Evolutionary conservation across 2,797 vertebrate species (phyloP), one percentile per base, ranked within the genome.

Genomic region (Crocidura indochinensis): DNA sequence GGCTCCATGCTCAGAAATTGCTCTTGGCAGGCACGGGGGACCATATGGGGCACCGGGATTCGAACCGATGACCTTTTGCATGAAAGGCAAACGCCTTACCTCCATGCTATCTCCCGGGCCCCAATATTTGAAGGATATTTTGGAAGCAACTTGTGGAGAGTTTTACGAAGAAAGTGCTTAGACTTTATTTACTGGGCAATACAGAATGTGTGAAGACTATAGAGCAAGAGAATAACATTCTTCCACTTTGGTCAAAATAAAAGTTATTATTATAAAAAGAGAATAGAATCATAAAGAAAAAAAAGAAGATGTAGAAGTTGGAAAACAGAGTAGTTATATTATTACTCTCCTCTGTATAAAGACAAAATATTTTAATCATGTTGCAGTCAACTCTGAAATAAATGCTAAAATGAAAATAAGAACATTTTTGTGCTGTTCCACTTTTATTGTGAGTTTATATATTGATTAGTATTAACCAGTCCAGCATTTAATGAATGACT

Each of bases 251-350:
- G 38, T 38, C 38, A 38, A 38, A 38, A 38, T 38, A 38, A 38
- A 38, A 38, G 5, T 38, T 38, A 38, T 38, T 38, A 38, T 38
- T 38, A 38, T 38, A 38, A 38, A 38, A 38, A 38, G 77, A 81
- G 19, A 93, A 91, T 4, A 85, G 51, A 44, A 72, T 44, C 47
- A 6, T 81, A 2, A 96, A 64, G 89, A 69, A 81, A 31, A 76
- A 24, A 76, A 15, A 72, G 65, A 84, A 47, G 44, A 68, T 9
- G 76, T 15, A 10, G 31, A 83, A 84, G 15, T 12, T 84, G 44
- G 46, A 46, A 76, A 95, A 67, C 62, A 88, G 87, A 90, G 94
- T 82, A 83, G 74, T 51, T 84, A 49, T 15, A 88, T 77, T 83
- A 72, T 77, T 62, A 69, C 46, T 22, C 26, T 68, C n/a, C n/a